Evolutionary conservation across 2,888 invertebrate genomes (phyloP), one percentile per base, ranked within the genome.

Genomic region (Pterostichus madidus): DNA sequence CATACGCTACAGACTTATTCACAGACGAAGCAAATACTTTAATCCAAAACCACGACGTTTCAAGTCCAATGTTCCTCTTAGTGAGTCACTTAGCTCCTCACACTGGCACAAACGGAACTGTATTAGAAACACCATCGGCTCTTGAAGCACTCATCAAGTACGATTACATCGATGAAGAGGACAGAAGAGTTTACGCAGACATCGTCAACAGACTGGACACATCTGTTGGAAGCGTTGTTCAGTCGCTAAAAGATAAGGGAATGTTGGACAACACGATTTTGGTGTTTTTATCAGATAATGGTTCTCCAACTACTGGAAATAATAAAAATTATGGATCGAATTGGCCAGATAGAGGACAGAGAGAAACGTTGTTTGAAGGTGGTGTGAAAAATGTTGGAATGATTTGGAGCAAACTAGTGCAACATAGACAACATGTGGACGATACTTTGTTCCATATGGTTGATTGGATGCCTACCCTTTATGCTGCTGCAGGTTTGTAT

Each of bases 251-350:
- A 76, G 88, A 92, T 0, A 93, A 92, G 83, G 91, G 92, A 0
- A 94, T 97, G 90, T 90, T 98, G 84, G 91, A 96, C 59, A 95
- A 98, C 88, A 95, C 97, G 0, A 93, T 98, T 68, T 92, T 98
- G 77, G 89, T 97, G 0, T 98, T 98, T 88, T 93, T 95, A 85
- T 95, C 97, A 11, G 98, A 98, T 88, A 98, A 98, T 88, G 97
- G 97, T 0, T 96, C 94, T 0, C 96, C 96, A 75, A 94, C 96
- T 0, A 96, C 96, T 0, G 86, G 91, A 68, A 15, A 32, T 13
- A 52, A 71, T 17, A 88, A 91, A 75, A 98, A 97, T 89, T 92
- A 93, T 71, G 96, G 94, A 8, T 95, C 95, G 15, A 96, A 96
- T 89, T 95, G 93, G 91, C 96, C 96, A n/a, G 88, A 96, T 8